Percentiles rank a stretch among this genome's conserved stretches.
Conservation (phyloP, 92 coral and sea anemone species). For the Bergia puertoricense region DNA sequence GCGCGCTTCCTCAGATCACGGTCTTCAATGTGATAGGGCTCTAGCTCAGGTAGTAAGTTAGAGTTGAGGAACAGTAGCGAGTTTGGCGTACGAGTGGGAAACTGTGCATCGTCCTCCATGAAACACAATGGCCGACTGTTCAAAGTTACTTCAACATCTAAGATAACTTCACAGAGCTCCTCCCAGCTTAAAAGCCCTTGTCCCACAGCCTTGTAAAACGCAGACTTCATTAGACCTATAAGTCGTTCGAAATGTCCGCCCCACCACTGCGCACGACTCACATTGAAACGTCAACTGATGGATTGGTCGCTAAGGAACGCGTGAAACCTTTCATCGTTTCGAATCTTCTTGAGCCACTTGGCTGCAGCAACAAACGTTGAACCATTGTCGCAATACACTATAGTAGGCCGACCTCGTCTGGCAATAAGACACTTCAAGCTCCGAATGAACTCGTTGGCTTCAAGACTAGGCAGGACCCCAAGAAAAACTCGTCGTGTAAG, state of each 20-base stretch:
- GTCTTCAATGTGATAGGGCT: conserved; percentile 4
- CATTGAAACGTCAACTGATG: not conserved
- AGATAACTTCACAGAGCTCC: not conserved
- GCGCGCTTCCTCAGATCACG: not conserved
- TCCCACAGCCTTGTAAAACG: not conserved
- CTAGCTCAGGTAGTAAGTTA: not conserved
- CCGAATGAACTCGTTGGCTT: conserved; percentile 50
- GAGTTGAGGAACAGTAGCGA: conserved; percentile 9
- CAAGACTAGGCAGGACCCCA: conserved; percentile 62
- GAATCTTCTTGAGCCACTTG: conserved; percentile 8
- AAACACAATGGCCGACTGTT: not conserved
- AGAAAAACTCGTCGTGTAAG: conserved; percentile 65
- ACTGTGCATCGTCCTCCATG: conserved; percentile 1
- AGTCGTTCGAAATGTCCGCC: not conserved
- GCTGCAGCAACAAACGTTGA: not conserved
- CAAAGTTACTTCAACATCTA: not conserved
- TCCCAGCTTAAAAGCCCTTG: not conserved
- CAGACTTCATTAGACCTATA: not conserved
- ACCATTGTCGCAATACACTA: not conserved
- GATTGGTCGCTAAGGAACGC: not conserved
- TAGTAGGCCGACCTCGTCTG: not conserved
- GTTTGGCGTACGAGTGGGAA: not conserved
- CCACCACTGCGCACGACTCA: not conserved
- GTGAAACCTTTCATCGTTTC: not conserved
- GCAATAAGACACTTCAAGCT: conserved; percentile 36